These are phyloP conservation scores for Sialia sialis DNA, from an alignment of 2,113 vertebrate genomes.

Conservation along the genomic window DNA sequence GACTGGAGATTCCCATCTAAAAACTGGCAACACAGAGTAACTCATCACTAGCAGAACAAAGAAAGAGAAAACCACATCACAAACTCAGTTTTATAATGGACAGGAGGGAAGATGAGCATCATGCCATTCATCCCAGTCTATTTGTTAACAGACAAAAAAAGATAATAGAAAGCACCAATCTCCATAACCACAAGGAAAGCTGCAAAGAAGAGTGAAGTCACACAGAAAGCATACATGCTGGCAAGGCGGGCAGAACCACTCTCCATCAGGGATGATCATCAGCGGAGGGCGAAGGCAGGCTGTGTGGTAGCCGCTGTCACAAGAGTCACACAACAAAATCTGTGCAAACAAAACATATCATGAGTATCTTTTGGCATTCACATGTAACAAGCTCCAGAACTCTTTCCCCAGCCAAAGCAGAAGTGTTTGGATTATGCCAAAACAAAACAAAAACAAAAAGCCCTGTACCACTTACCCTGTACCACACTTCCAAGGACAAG, in stretches of 20 bases:
- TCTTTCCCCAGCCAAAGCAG: background rate
- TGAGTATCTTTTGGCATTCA: background rate
- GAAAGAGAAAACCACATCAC: background rate
- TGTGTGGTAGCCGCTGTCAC: conserved; percentile 94
- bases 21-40: background rate
- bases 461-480: background rate
- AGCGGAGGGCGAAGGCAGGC: conserved; percentile 94
- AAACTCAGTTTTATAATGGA: background rate
- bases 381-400: background rate
- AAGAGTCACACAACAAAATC: conserved; percentile 94
- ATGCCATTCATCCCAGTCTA: background rate
- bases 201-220: background rate
- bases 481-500: background rate
- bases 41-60: background rate
- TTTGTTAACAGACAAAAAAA: background rate
- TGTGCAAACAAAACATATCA: conserved; percentile 53
- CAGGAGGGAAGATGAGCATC: background rate
- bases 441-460: background rate
- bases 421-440: background rate
- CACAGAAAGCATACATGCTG: conserved; percentile 81
- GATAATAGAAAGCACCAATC: background rate
- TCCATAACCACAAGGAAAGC: background rate
- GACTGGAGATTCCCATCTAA: background rate
- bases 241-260: conserved; percentile 98
- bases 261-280: conserved; percentile 96